Conservation (phyloP, 2,797 vertebrate genomes). For the Eupleurogrammus muticus region DNA sequence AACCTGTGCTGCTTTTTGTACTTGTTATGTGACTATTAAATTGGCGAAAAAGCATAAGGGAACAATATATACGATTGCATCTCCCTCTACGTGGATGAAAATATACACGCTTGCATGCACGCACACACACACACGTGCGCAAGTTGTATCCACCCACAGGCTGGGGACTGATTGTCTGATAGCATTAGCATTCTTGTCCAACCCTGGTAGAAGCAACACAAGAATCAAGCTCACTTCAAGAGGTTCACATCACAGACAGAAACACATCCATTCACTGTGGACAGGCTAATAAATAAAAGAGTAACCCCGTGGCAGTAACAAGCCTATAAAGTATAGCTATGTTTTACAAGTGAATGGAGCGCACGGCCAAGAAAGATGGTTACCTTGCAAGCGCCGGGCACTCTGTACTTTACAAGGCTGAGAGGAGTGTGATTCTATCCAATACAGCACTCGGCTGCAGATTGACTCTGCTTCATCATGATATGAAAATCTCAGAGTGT, state of each 20-base stretch:
- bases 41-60: slow-evolving; percentile 23
- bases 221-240: slow-evolving; percentile 79
- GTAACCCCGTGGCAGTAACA: slow-evolving; percentile 82
- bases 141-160: slow-evolving; percentile 63
- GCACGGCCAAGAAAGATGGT: slow-evolving; percentile 71
- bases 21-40: slow-evolving; percentile 22
- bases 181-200: slow-evolving; percentile 80
- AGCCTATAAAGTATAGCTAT: slow-evolving; percentile 81
- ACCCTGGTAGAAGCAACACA: slow-evolving; percentile 72
- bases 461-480: slow-evolving; percentile 66
- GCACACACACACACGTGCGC: slow-evolving; percentile 22
- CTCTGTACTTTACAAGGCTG: slow-evolving; percentile 74
- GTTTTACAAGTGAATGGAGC: slow-evolving; percentile 82
- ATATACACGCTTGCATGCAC: slow-evolving; percentile 7
- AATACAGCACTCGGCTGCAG: slow-evolving; percentile 44
- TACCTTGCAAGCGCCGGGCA: slow-evolving; percentile 56
- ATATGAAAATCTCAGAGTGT: slow-evolving; percentile 62
- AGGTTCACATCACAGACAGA: slow-evolving; percentile 77
- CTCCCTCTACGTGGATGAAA: slow-evolving; percentile 32
- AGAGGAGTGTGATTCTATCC: slow-evolving; percentile 52
- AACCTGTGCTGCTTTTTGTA: neutral
- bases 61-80: slow-evolving; percentile 35
- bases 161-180: slow-evolving; percentile 77
- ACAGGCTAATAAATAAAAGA: slow-evolving; percentile 85
- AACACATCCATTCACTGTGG: slow-evolving; percentile 76